Evolutionary conservation across 2,888 invertebrate species (phyloP).

Genomic region (Hemaris fuciformis): DNA sequence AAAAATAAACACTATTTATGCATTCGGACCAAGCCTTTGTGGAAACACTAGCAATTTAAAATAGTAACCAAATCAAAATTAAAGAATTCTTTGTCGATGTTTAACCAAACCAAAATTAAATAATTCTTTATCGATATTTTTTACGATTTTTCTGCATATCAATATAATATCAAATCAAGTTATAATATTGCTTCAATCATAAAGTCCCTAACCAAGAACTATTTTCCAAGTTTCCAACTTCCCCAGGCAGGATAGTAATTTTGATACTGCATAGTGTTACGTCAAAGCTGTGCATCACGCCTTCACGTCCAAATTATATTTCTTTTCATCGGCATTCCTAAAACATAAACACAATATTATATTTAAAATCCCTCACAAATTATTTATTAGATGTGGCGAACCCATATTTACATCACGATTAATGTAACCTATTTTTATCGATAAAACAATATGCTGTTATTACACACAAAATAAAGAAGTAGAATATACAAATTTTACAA

Average conservation of each 20-base stretch:
- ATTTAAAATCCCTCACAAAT: not conserved
- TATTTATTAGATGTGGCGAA: not conserved
- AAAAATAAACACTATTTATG: not conserved
- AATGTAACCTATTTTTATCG: not conserved
- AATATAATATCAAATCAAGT: not conserved
- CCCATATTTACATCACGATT: not conserved
- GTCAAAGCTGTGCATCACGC: slow-evolving; percentile 48
- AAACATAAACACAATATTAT: slow-evolving; percentile 36
- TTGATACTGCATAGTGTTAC: slow-evolving; percentile 22
- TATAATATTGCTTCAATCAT: not conserved
- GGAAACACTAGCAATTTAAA: not conserved
- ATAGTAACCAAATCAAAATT: not conserved
- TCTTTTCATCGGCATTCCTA: slow-evolving; percentile 74
- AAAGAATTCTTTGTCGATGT: not conserved
- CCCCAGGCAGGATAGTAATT: slow-evolving; percentile 20
- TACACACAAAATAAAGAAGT: not conserved
- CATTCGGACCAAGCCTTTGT: not conserved
- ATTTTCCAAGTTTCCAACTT: not conserved
- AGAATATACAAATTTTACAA: not conserved
- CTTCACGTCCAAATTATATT: slow-evolving; percentile 69
- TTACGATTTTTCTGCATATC: not conserved
- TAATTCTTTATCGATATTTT: not conserved
- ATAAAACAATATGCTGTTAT: not conserved
- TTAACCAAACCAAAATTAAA: not conserved
- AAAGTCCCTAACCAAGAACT: not conserved